These are phyloP conservation scores for Bradypodion ventrale DNA, from an alignment of 2,797 vertebrate species.

Conservation along the genomic window DNA sequence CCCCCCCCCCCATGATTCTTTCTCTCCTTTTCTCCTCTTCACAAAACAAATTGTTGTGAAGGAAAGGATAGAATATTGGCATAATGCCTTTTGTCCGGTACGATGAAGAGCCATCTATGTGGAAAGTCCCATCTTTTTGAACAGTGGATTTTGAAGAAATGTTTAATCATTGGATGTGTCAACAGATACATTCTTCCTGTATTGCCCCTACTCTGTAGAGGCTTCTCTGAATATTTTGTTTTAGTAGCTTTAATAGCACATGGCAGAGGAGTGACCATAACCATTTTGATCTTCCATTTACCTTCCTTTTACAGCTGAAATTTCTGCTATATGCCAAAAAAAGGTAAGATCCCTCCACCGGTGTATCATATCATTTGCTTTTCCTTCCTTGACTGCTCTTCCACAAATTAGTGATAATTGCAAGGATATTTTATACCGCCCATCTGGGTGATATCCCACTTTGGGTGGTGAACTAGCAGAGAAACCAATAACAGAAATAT, in stretches of 20 bases:
- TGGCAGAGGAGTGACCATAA: slow-evolving; percentile 28
- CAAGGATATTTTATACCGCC: slow-evolving; percentile 7
- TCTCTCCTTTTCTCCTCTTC: not conserved
- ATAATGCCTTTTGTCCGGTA: not conserved
- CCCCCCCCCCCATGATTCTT: not conserved
- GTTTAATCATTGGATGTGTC: not conserved
- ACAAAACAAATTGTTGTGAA: not conserved
- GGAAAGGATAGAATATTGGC: not conserved
- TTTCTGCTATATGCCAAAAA: slow-evolving; percentile 99
- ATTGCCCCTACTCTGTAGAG: not conserved
- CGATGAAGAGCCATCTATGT: not conserved
- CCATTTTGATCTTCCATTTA: slow-evolving; percentile 78
- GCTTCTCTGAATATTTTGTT: not conserved
- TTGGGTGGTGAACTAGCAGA: too few relatives aligned
- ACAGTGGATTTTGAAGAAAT: too few relatives aligned
- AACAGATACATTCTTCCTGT: not conserved
- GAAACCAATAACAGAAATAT: too few relatives aligned
- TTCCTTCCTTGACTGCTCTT: not conserved
- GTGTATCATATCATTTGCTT: slow-evolving; percentile 71
- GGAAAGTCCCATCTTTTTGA: too few relatives aligned
- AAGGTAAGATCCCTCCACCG: slow-evolving; percentile 87
- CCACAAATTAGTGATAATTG: not conserved
- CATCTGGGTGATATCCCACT: too few relatives aligned
- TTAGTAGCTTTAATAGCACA: too few relatives aligned
- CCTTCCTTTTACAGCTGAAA: slow-evolving; percentile 92